These are phyloP conservation scores for Stenchaetothrips biformis DNA, from an alignment of 2,888 invertebrate genomes.

Conservation along the genomic window DNA sequence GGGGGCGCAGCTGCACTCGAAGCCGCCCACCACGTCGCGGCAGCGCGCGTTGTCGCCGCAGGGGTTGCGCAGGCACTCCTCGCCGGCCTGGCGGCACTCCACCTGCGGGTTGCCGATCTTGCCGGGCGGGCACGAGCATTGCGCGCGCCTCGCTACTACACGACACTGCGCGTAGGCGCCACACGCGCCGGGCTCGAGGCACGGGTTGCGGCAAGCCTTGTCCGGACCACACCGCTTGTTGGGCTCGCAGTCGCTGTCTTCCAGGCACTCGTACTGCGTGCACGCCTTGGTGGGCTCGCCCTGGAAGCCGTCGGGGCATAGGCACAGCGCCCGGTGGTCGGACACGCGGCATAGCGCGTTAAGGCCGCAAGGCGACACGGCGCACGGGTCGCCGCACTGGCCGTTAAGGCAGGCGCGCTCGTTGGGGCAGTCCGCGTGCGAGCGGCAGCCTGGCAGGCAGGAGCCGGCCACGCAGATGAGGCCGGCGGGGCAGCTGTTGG, in stretches of 20 bases:
- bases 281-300: constrained; percentile 69
- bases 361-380: constrained; percentile 66
- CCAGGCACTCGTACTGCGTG: constrained; percentile 68
- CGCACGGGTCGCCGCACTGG: constrained; percentile 67
- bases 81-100: constrained; percentile 64
- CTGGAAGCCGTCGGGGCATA: constrained; percentile 82
- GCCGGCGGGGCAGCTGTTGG: constrained; percentile 50
- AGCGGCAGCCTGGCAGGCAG: constrained; percentile 75
- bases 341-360: constrained; percentile 74
- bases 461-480: constrained; percentile 68
- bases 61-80: constrained; percentile 73
- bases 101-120: constrained; percentile 65
- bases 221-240: constrained; percentile 68
- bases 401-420: constrained; percentile 67
- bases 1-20: constrained; percentile 73
- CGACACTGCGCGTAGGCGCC: constrained; percentile 81
- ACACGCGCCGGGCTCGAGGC: constrained; percentile 68
- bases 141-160: constrained; percentile 67
- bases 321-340: constrained; percentile 76
- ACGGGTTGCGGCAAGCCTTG: constrained; percentile 77
- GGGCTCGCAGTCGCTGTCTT: constrained; percentile 69
- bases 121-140: constrained; percentile 71
- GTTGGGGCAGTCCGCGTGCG: constrained; percentile 71
- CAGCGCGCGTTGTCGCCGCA: constrained; percentile 82
- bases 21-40: constrained; percentile 66